A percentile compares a stretch with the other conserved stretches of the same genome.
These are phyloP conservation scores for Bombyx huttoni DNA, from an alignment of 2,888 invertebrate genomes.

Conservation along the genomic window DNA sequence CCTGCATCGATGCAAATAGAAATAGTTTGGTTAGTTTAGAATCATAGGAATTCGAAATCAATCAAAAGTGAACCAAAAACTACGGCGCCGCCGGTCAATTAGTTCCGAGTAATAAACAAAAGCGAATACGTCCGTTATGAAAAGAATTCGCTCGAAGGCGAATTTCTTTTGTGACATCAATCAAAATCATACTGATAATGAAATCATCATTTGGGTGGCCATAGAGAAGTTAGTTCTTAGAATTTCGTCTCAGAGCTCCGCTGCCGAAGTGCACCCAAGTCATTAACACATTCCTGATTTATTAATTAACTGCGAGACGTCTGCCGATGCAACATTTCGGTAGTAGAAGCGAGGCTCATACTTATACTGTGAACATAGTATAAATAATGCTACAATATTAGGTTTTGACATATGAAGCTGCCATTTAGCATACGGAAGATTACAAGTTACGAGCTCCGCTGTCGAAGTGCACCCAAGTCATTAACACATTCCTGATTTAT, in stretches of 20 bases:
- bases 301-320: conserved; percentile 56
- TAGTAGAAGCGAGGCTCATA: no score
- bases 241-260: conserved; percentile 36
- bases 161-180: conserved; percentile 68
- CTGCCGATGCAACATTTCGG: conserved; percentile 2
- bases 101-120: conserved; percentile 67
- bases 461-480: conserved; percentile 43
- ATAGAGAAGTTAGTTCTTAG: conserved; percentile 59
- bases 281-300: conserved; percentile 71
- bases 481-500: conserved; percentile 71
- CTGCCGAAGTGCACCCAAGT: conserved; percentile 37
- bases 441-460: conserved; percentile 13
- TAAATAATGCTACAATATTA: no score
- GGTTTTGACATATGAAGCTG: no score
- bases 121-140: conserved; percentile 58
- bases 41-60: conserved; percentile 1
- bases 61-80: conserved; percentile 39
- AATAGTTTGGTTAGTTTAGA: no score
- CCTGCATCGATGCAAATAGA: no score
- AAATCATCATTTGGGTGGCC: conserved; percentile 73
- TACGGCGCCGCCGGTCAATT: conserved; percentile 64
- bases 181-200: conserved; percentile 73
- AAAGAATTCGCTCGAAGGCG: conserved; percentile 55
- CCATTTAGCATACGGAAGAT: no score
- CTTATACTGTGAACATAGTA: no score